phyloP scores from a whole-genome alignment of 2,797 vertebrate genomes.

The Ceryle rudis region DNA sequence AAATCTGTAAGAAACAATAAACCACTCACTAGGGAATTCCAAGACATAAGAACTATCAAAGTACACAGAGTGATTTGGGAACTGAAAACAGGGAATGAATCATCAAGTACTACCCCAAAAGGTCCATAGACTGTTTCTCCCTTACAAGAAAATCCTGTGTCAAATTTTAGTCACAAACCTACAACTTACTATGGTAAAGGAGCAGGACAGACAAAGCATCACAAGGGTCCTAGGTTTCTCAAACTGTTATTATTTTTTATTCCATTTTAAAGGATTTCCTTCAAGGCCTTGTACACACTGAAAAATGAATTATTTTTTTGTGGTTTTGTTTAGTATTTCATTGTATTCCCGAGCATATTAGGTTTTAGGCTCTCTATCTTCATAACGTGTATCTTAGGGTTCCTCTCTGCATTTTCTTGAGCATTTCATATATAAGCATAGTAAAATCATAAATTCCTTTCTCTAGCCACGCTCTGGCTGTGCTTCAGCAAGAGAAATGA shows the following conservation, averaged over 20 bases:
- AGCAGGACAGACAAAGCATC: neutral
- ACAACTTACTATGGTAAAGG: neutral
- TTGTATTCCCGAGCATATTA: neutral
- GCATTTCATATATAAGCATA: neutral
- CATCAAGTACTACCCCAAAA: neutral
- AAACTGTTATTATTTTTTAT: neutral
- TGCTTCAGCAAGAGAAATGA: neutral
- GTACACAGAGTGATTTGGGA: neutral
- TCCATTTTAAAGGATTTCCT: neutral
- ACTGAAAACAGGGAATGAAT: neutral
- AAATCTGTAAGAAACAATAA: neutral
- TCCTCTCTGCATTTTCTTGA: neutral
- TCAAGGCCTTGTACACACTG: neutral
- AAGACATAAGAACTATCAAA: neutral
- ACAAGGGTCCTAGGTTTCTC: neutral
- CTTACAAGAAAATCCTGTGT: neutral
- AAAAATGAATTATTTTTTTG: neutral
- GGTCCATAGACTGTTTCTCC: neutral
- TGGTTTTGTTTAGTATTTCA: neutral
- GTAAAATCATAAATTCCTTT: neutral
- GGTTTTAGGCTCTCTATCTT: neutral
- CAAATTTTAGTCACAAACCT: neutral
- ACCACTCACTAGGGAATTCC: neutral
- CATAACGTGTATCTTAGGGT: neutral
- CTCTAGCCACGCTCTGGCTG: neutral